Conservation (phyloP, 2,888 invertebrate species). For the Microctonus hyperodae region DNA sequence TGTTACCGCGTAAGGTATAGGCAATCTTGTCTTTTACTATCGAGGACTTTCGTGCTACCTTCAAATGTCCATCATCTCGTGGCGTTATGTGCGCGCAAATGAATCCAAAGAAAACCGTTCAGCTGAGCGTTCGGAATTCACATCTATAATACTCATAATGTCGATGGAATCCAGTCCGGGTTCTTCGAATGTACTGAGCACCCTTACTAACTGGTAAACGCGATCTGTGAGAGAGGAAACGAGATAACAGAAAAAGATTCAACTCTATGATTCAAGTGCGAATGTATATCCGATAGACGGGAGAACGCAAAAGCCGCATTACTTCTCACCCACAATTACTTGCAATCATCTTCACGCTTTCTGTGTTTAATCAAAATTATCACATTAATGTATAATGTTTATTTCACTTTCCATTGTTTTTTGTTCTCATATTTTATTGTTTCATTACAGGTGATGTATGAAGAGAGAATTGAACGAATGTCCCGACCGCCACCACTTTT, state of each 20-base stretch:
- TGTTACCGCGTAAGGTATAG: slow-evolving; percentile 8
- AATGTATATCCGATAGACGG: neutral
- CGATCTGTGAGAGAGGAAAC: neutral
- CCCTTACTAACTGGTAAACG: neutral
- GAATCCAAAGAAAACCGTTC: slow-evolving; percentile 1
- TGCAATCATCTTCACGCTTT: neutral
- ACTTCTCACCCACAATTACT: neutral
- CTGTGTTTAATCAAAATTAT: neutral
- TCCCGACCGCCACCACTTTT: slow-evolving; percentile 65
- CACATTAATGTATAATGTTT: neutral
- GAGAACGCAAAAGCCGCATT: neutral
- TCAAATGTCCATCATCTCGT: neutral
- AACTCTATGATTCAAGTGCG: neutral
- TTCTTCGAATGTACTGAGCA: neutral
- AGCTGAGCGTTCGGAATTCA: neutral
- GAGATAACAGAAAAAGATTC: neutral
- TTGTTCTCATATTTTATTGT: neutral
- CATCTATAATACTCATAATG: neutral
- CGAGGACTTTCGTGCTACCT: neutral
- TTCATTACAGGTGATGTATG: slow-evolving; percentile 62
- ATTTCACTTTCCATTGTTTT: neutral
- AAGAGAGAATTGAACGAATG: slow-evolving; percentile 66
- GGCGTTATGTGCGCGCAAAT: neutral
- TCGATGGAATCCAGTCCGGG: neutral
- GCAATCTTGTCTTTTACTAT: neutral